Percentiles rank a stretch among this genome's conserved stretches.
These are phyloP conservation scores for Sisyra nigra DNA, from an alignment of 2,888 invertebrate genomes.

Conservation along the genomic window DNA sequence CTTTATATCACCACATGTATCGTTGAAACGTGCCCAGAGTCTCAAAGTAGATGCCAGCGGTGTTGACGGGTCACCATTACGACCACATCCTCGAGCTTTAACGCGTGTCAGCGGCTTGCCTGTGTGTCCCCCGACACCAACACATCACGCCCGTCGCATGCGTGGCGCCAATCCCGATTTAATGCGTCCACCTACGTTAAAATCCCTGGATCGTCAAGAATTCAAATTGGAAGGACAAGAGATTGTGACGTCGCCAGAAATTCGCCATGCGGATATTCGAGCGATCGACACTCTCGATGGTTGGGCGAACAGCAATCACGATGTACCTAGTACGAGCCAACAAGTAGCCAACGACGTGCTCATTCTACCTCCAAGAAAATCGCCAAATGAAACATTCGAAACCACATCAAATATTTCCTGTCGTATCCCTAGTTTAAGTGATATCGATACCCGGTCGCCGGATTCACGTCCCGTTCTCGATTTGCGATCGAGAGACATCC, in stretches of 20 bases:
- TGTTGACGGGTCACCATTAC: conserved; percentile 17
- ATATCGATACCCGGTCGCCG: conserved; percentile 31
- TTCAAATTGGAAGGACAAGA: conserved; percentile 19
- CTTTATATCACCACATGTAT: conserved; percentile 12
- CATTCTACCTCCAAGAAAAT: conserved; percentile 19
- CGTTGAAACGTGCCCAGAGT: conserved; percentile 8
- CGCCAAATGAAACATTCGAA: conserved; percentile 12
- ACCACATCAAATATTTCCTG: conserved; percentile 29
- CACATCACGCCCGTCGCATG: conserved; percentile 61
- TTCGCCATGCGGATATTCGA: conserved; percentile 26
- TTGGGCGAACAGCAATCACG: conserved; percentile 11
- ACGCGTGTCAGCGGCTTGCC: conserved; percentile 39
- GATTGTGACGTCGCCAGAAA: conserved; percentile 24
- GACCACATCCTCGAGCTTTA: conserved; percentile 46
- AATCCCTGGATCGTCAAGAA: conserved; percentile 27
- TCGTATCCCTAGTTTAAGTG: conserved; percentile 19
- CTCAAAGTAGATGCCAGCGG: conserved; percentile 10
- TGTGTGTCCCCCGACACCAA: conserved; percentile 76
- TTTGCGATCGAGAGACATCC: conserved; percentile 16
- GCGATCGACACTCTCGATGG: conserved; percentile 21
- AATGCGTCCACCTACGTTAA: conserved; percentile 31
- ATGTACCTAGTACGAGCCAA: conserved; percentile 1
- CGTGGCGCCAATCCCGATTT: conserved; percentile 28
- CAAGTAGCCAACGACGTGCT: conserved; percentile 6
- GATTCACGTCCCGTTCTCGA: conserved; percentile 17